These are phyloP conservation scores for Monoplex corrugatus DNA, from an alignment of 2,888 invertebrate genomes.

Conservation along the genomic window DNA sequence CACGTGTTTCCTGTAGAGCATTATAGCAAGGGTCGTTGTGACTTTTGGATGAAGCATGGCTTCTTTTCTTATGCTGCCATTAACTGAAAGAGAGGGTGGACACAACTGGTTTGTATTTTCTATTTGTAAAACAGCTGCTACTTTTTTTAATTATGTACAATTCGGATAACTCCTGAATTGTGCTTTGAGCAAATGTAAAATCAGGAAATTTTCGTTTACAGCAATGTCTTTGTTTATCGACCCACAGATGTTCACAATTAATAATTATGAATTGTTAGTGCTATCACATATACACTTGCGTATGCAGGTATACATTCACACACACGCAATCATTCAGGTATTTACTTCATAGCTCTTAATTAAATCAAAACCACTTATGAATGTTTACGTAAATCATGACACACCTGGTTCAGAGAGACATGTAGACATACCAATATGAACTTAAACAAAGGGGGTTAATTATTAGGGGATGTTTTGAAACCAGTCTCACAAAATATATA, in stretches of 20 bases:
- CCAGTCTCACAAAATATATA: no score
- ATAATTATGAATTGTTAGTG: no score
- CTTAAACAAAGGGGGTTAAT: no score
- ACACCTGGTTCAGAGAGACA: no score
- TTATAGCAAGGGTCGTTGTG: conserved; percentile 42
- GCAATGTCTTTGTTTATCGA: not conserved
- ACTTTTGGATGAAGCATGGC: conserved; percentile 44
- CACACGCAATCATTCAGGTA: no score
- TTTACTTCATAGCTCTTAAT: no score
- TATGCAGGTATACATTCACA: not conserved
- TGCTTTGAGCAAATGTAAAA: not conserved
- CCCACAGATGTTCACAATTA: no score
- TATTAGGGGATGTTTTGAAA: no score
- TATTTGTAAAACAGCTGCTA: not conserved
- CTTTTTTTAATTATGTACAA: not conserved
- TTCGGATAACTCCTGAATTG: no score
- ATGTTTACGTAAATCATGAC: no score
- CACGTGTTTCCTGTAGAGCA: conserved; percentile 38
- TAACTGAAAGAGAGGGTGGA: not conserved
- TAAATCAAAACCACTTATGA: no score
- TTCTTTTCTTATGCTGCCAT: conserved; percentile 38
- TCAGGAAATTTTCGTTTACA: not conserved
- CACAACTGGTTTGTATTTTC: not conserved
- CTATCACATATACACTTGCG: not conserved
- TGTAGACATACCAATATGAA: no score